phyloP scores from a whole-genome alignment of 2,113 vertebrate genomes.

The mouse (Mus musculus) region DNA sequence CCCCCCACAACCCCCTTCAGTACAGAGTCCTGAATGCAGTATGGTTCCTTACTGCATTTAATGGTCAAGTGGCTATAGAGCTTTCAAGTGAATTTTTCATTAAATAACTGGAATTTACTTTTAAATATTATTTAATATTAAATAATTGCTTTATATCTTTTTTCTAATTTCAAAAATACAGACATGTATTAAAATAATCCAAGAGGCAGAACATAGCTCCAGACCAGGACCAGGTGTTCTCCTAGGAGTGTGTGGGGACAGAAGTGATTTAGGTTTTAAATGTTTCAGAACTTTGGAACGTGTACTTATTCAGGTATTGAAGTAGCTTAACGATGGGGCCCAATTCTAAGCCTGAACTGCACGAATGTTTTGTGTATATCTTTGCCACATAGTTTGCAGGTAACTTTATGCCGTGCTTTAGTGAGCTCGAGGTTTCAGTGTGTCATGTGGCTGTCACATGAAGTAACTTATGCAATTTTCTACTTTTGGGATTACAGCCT shows the following conservation, averaged over 20 bases:
- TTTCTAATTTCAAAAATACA: neutral
- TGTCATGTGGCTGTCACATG: neutral
- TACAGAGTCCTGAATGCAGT: neutral
- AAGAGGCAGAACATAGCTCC: neutral
- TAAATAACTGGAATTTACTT: neutral
- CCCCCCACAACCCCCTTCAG: neutral
- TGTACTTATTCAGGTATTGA: neutral
- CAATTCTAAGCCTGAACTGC: neutral
- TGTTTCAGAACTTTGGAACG: neutral
- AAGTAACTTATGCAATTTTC: neutral
- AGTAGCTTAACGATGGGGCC: neutral
- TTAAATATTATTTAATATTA: neutral
- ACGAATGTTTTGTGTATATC: neutral
- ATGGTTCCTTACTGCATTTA: neutral
- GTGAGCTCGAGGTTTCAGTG: neutral
- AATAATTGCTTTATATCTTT: neutral
- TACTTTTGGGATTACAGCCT: neutral
- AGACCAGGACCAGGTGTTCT: neutral
- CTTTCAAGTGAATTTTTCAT: neutral
- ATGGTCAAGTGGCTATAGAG: neutral
- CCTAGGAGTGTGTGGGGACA: neutral
- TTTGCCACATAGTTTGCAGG: neutral
- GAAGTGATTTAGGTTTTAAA: neutral
- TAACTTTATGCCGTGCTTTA: neutral
- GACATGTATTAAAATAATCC: neutral